A percentile compares a stretch with the other conserved stretches of the same genome.
phyloP scores from a whole-genome alignment of 2,888 invertebrate species.

The Drosophila neonasuta region DNA sequence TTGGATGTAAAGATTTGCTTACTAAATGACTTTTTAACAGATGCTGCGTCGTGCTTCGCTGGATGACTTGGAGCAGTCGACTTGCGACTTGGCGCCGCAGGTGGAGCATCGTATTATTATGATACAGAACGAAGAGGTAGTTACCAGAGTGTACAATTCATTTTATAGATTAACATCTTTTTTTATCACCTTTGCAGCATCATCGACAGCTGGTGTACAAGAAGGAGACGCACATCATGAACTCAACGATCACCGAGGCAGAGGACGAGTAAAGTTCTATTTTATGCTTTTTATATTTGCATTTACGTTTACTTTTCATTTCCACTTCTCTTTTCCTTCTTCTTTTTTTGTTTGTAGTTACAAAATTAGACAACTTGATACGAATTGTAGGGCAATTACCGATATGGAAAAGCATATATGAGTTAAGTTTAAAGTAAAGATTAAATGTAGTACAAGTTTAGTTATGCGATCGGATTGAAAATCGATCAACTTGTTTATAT shows the following conservation, averaged over 20 bases:
- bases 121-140: conserved; percentile 89
- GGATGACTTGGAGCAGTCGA: conserved; percentile 91
- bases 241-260: conserved; percentile 88
- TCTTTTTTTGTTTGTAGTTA: conserved; percentile 50
- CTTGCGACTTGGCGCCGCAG: conserved; percentile 91
- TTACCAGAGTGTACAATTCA: not conserved
- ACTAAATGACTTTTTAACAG: conserved; percentile 73
- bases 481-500: conserved; percentile 27
- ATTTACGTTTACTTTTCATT: conserved; percentile 55
- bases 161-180: not conserved
- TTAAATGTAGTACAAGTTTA: conserved; percentile 39
- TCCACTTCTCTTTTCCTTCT: conserved; percentile 29
- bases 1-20: not conserved
- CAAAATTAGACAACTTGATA: conserved; percentile 52
- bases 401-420: conserved; percentile 57
- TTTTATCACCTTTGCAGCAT: conserved; percentile 63
- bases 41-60: conserved; percentile 88
- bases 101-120: conserved; percentile 91
- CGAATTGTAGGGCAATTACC: conserved; percentile 45
- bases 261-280: conserved; percentile 83
- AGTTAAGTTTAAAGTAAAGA: conserved; percentile 17
- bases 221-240: conserved; percentile 84
- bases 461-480: conserved; percentile 47
- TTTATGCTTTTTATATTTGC: conserved; percentile 33
- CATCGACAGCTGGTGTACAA: conserved; percentile 79